Evolutionary conservation across 2,113 vertebrate genomes (phyloP).

Genomic region (Geothlypis trichas): DNA sequence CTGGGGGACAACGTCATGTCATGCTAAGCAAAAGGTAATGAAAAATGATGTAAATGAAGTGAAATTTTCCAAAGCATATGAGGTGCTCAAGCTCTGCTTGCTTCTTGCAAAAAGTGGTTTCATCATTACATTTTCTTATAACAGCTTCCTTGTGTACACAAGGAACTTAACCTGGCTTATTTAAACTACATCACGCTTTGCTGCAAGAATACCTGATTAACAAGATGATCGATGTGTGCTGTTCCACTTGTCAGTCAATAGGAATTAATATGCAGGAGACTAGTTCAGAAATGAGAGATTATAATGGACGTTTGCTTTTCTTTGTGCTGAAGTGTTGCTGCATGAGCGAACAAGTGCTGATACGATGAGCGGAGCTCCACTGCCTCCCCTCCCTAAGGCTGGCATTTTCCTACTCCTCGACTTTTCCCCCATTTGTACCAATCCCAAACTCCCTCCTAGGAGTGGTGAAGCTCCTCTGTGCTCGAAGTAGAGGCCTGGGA

Average conservation of each 20-base stretch:
- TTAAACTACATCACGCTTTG: constrained; percentile 16
- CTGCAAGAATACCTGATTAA: constrained; percentile 43
- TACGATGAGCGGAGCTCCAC: not conserved
- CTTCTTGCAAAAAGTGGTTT: constrained; percentile 43
- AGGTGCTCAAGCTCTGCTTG: not conserved
- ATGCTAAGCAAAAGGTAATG: not conserved
- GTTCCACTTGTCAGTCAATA: constrained; percentile 38
- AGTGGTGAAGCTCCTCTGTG: not conserved
- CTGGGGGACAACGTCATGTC: not conserved
- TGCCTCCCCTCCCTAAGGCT: not conserved
- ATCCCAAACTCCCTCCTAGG: not conserved
- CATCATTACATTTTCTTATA: constrained; percentile 33
- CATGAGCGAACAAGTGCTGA: not conserved
- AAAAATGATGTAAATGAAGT: not conserved
- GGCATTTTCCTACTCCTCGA: not conserved
- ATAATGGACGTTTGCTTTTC: not conserved
- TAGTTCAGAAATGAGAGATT: constrained; percentile 7
- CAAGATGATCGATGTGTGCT: constrained; percentile 37
- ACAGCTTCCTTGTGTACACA: constrained; percentile 61
- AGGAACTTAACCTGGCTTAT: constrained; percentile 39
- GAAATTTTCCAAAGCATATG: not conserved
- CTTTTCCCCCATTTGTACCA: not conserved
- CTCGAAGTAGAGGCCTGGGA: not conserved
- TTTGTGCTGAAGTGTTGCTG: not conserved
- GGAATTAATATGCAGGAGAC: not conserved